Evolutionary conservation across 2,113 vertebrate species (phyloP).

Genomic region (Nipponia nippon): DNA sequence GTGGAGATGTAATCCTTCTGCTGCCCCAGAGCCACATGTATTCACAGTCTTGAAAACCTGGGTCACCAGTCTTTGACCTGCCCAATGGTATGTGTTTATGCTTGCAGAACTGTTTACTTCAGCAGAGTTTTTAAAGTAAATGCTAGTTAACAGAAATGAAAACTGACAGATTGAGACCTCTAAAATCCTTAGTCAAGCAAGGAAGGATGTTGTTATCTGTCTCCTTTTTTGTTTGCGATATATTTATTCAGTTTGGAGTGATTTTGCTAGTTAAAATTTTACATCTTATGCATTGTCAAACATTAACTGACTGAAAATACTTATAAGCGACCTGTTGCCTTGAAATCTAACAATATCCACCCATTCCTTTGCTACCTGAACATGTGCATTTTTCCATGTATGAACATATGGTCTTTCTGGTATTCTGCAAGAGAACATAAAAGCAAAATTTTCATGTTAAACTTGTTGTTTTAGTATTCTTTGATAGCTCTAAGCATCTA

Average conservation of each 20-base stretch:
- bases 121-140: not conserved
- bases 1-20: not conserved
- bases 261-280: not conserved
- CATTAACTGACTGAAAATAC: not conserved
- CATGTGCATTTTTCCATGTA: not conserved
- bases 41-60: not conserved
- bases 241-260: not conserved
- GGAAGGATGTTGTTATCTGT: not conserved
- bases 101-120: not conserved
- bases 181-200: not conserved
- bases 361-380: not conserved
- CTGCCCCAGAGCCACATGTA: not conserved
- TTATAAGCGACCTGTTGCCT: not conserved
- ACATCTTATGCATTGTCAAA: not conserved
- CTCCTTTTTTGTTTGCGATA: not conserved
- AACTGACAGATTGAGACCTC: not conserved
- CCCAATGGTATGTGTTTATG: no score
- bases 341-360: not conserved
- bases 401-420: not conserved
- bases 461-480: not conserved
- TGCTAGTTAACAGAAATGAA: not conserved
- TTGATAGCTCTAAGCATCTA: not conserved
- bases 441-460: not conserved
- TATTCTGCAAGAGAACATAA: not conserved
- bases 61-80: not conserved